Evolutionary conservation across 2,113 vertebrate genomes (phyloP), one percentile per base, ranked within the genome.

Genomic region (Salvelinus alpinus): DNA sequence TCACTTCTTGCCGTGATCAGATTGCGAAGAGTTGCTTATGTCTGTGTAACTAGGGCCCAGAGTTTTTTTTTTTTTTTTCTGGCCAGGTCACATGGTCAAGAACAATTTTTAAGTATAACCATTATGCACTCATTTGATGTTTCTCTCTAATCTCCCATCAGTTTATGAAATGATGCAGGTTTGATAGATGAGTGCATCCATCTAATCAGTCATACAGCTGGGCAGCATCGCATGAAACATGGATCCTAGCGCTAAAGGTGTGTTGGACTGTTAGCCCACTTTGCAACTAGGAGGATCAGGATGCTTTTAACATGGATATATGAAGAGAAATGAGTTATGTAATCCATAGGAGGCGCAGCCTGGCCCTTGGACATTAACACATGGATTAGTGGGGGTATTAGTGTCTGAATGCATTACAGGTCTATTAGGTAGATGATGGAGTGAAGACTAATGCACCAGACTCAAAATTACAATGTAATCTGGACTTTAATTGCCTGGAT

Each of bases 381-480:
- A 85, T 72, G 87, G 90, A 92, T 92, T 91, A 92, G 75, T 78
- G 75, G 73, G 83, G 51, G 86, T 87, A 89, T 90, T 89, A 83
- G 85, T 85, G 82, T 79, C 89, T 78, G 82, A 87, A 88, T 88
- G 90, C 90, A 91, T 93, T 92, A 92, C 87, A 85, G 70, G 82
- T 90, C 84, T 91, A 91, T 91, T 91, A 87, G 88, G 91, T 90
- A 83, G 90, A 78, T 86, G 85, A 87, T 88, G 82, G 86, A 88
- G 81, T 77, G 75, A 78, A 84, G 86, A 84, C 86, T 88, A 92
- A 91, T 91, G 90, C 81, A 89, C 80, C 88, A 81, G 77, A 34
- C 80, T 80, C 83, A 85, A 80, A 90, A 89, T 88, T 87, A 86
- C 67, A 80, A 79, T 44, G 2, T 88, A 91, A 92, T 92, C 88